Evolutionary conservation across 2,888 invertebrate species (phyloP), one percentile per base, ranked within the genome.

Genomic region (Corythucha ciliata): DNA sequence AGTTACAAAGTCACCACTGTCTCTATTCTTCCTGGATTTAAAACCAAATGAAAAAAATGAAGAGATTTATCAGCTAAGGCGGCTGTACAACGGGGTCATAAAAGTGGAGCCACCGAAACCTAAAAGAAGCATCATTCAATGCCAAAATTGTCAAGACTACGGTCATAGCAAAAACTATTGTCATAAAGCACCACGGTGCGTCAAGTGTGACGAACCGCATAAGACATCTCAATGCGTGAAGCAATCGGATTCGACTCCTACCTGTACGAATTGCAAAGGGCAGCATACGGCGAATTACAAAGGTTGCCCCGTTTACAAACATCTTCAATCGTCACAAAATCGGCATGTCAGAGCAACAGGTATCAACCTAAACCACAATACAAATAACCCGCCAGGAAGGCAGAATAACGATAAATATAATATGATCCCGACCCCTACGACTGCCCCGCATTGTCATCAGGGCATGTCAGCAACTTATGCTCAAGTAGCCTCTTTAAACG

Each of bases 1-100:
- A 2, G 46, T 46, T 10, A 46, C 46, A 10, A 46, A 46, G 14
- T 33, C 46, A n/a, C 46, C 33, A n/a, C n/a, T 46, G 21, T 34
- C 21, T 3, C 44, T 34, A 3, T 46, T 46, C 29, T 46, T 46
- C 24, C 33, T 46, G 4, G 46, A 46, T 24, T n/a, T 46, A 10
- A 46, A 46, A n/a, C n/a, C n/a, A n/a, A n/a, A n/a, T n/a, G n/a
- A n/a, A n/a, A n/a, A n/a, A n/a, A n/a, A n/a, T n/a, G n/a, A n/a
- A n/a, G n/a, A n/a, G n/a, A n/a, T n/a, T n/a, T n/a, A n/a, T n/a
- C n/a, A n/a, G 34, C 18, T 32, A n/a, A n/a, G n/a, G n/a, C 32
- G 34, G 6, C 44, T 44, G 4, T 44, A 14, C 16, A 29, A 29
- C 10, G 44, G 18, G 18, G 46, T 46, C 2, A 20, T 46, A 2